These are phyloP conservation scores for Lasioglossum figueresi DNA, from an alignment of 2,888 invertebrate genomes.

Conservation along the genomic window DNA sequence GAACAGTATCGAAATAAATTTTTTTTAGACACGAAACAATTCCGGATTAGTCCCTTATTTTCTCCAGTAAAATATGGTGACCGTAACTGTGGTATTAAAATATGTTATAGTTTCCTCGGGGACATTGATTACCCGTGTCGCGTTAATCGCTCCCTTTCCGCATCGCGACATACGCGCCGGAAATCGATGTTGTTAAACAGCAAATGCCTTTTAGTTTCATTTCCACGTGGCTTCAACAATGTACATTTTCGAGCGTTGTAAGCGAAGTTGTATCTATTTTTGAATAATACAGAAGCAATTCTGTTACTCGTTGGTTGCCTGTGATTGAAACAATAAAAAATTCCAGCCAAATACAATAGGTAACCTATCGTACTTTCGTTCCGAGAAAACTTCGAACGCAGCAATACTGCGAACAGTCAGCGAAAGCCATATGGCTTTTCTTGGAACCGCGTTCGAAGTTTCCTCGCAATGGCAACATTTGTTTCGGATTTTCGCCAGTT, in stretches of 20 bases:
- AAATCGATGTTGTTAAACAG: not conserved
- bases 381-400: not conserved
- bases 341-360: not conserved
- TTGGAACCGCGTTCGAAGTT: not conserved
- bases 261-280: not conserved
- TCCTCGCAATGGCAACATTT: not conserved
- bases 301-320: not conserved
- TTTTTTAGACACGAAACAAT: too few relatives aligned
- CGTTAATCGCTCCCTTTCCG: not conserved
- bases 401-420: not conserved
- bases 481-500: not conserved
- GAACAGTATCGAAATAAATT: too few relatives aligned
- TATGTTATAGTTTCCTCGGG: not conserved
- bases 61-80: too few relatives aligned
- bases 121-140: not conserved
- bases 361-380: not conserved
- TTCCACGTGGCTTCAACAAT: not conserved
- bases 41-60: too few relatives aligned
- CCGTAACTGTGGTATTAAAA: not conserved
- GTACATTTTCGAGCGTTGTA: not conserved
- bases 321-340: not conserved
- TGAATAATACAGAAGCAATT: not conserved
- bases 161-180: too few relatives aligned
- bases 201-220: not conserved
- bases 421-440: not conserved